These are phyloP conservation scores for Cancer borealis DNA, from an alignment of 2,888 invertebrate species.

Conservation along the genomic window DNA sequence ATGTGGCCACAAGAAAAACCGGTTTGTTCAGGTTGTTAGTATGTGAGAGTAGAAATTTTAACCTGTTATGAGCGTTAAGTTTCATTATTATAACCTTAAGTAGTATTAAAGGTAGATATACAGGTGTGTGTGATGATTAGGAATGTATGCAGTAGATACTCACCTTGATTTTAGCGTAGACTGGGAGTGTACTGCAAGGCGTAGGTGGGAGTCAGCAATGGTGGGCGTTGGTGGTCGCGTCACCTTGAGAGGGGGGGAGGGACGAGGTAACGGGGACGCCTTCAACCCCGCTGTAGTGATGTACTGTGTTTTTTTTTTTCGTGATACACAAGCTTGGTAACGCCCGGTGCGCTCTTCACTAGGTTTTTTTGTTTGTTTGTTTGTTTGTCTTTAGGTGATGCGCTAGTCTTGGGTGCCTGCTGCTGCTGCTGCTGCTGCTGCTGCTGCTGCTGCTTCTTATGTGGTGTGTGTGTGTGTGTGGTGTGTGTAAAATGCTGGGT, in stretches of 20 bases:
- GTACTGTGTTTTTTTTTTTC: background rate
- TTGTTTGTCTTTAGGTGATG: background rate
- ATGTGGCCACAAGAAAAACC: background rate
- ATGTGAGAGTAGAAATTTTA: background rate
- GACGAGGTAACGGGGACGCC: background rate
- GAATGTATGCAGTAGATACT: background rate
- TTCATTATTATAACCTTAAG: background rate
- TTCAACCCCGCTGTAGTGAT: background rate
- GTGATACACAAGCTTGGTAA: background rate
- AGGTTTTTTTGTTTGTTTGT: background rate
- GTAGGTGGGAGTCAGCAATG: background rate
- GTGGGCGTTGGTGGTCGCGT: background rate
- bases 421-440: background rate
- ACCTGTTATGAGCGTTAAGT: background rate
- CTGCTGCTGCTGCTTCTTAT: background rate
- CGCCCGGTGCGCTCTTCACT: background rate
- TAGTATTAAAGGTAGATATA: background rate
- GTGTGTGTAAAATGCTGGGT: background rate
- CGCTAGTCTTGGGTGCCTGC: background rate
- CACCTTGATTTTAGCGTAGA: background rate
- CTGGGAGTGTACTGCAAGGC: background rate
- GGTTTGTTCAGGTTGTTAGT: background rate
- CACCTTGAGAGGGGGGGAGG: background rate
- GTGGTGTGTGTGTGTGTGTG: slow-evolving; percentile 28
- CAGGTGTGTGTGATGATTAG: background rate